Conservation (phyloP, 2,113 vertebrate genomes). For the Tauraco erythrolophus region DNA sequence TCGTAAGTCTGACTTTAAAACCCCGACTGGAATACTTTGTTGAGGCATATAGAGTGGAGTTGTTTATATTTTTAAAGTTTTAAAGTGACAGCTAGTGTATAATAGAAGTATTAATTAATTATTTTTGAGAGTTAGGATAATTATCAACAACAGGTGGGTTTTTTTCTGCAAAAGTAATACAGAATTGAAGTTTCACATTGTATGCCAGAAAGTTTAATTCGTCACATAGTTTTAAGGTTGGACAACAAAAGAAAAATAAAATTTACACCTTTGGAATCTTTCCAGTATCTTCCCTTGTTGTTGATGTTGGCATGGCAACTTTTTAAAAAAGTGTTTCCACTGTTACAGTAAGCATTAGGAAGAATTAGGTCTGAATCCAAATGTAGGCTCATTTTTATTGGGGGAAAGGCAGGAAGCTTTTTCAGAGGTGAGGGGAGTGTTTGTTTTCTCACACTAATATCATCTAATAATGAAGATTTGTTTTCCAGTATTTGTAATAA, state of each 20-base stretch:
- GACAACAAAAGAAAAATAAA: neutral
- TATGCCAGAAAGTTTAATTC: neutral
- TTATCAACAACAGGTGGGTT: neutral
- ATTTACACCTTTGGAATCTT: conserved; percentile 4
- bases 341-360: neutral
- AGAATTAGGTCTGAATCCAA: conserved; percentile 1
- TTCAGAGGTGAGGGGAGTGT: too few species aligned
- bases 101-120: neutral
- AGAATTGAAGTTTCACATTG: neutral
- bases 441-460: neutral
- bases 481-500: neutral
- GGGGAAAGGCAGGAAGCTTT: neutral
- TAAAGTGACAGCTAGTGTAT: neutral
- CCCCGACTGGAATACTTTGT: neutral
- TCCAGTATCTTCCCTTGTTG: neutral
- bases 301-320: conserved; percentile 13
- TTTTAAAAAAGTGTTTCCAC: neutral
- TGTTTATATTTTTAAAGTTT: neutral
- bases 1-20: neutral
- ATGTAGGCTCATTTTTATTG: neutral
- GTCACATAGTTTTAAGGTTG: neutral
- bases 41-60: neutral
- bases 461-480: neutral
- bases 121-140: neutral
- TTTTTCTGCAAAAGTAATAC: neutral